Evolutionary conservation across 2,797 vertebrate species (phyloP), one percentile per base, ranked within the genome.

Genomic region (Atherinosoma microstoma): DNA sequence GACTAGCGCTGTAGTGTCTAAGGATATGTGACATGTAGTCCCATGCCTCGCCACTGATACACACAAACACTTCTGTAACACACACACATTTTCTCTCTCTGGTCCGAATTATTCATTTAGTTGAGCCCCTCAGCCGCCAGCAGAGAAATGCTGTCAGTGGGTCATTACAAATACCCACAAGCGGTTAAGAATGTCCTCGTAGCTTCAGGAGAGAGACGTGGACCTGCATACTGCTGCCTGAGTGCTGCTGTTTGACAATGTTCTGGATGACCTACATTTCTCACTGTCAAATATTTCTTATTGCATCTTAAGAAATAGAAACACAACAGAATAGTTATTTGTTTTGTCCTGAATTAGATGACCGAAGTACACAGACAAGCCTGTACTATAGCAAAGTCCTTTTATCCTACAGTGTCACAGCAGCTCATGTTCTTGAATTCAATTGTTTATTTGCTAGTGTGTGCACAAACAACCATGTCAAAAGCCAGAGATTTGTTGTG

Each of bases 101-200:
- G 81, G 83, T 81, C 79, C 64, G 80, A 87, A 84, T 91, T 87
- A 87, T 87, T 91, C 86, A 85, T 91, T 91, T 91, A 29, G 74
- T 79, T 78, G 87, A 88, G 79, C 86, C 87, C 87, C 82, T 89
- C 85, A 71, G 82, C 79, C 68, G 56, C 78, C 85, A 81, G 86
- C 78, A 77, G 81, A 90, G 83, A 82, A 84, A 78, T 63, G 69
- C 85, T 89, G 90, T 91, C 85, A 79, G 71, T 75, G 77, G 85
- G 88, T 91, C 87, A 84, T 91, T 88, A 87, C 78, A 90, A 89
- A 90, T 81, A 83, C 84, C 86, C 90, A 79, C 73, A 69, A 89
- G 86, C 81, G 45, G 72, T 86, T 69, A 82, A 58, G 70, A 84
- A 73, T 82, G 88, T 89, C 85, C 82, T 86, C 78, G 66, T 84